Base-by-base conservation (phyloP, 92 coral and sea anemone species). In the Hydrozoanthus gracilis region DNA sequence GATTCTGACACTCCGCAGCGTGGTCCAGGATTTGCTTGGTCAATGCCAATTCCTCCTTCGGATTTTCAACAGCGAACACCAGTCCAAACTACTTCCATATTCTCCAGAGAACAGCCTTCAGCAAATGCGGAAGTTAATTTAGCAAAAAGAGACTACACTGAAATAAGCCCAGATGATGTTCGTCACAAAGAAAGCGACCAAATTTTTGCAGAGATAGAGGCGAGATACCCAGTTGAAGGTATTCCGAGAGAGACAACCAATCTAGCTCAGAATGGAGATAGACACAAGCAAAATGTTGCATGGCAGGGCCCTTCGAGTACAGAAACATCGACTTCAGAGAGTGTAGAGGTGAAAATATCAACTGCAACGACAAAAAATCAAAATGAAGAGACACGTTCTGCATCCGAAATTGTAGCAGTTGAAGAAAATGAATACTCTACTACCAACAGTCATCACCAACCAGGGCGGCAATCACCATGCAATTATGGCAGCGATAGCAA, bases 11-110 rank as follows among this genome's bases (percentile, higher is more conserved):
- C 8, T 65, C 85, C 85, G 18, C 60, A 80, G 15, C 85, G 85
- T 9, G 85, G 85, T 16, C 48, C 73, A 16, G 85, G 85, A 18
- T 80, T 80, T 66, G 85, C 85, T 0, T 80, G 85, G 85, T 46
- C 85, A 65, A 80, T 80, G 64, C 75, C 85, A 49, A 80, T 80
- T 65, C 85, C 85, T 65, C 35, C 85, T 47, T 68, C 61, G 47
- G 61, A 65, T 51, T 80, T 52, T 50, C 85, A 80, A 14, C 70
- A 2, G 64, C 6, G 48, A 78, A 16, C 55, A 46, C 83, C 20
- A 56, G 14, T 39, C 6, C 71, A 13, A 44, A 78, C 83, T 16
- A 78, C 7, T 56, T 44, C 83, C 51, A 78, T 60, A 6, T 78
- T 78, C 45, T 58, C 83, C 7, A n/a, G 7, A 17, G 20, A 78